A percentile compares a stretch with the other conserved stretches of the same genome.
phyloP scores from a whole-genome alignment of 2,797 vertebrate species.

The Prionace glauca region DNA sequence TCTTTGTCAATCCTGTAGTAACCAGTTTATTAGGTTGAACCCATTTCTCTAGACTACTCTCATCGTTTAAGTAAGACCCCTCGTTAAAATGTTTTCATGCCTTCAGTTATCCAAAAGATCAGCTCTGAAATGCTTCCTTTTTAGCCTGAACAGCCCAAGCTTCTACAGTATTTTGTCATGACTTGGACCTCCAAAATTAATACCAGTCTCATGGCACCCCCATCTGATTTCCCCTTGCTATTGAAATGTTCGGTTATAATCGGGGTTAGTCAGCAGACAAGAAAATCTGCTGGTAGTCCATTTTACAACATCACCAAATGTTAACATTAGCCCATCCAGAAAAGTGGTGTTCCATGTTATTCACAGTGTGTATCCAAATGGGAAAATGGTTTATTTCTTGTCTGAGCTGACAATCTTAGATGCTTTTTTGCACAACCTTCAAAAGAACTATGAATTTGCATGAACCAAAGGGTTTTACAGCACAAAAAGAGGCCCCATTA shows the following conservation, averaged over 20 bases:
- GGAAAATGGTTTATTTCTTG: background rate
- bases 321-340: background rate
- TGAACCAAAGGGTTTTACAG: background rate
- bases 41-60: background rate
- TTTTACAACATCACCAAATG: background rate
- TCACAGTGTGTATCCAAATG: background rate
- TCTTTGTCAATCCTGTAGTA: background rate
- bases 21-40: background rate
- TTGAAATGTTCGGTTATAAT: background rate
- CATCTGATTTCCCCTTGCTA: background rate
- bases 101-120: background rate
- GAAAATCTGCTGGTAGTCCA: background rate
- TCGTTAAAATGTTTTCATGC: background rate
- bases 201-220: background rate
- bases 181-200: background rate
- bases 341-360: background rate
- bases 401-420: background rate
- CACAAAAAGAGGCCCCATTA: background rate
- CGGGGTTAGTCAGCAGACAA: background rate
- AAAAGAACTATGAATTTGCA: background rate
- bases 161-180: background rate
- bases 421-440: background rate
- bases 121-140: background rate
- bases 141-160: background rate
- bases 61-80: background rate